Percentiles rank a stretch among this genome's conserved stretches.
phyloP scores from a whole-genome alignment of 64 coral and sea anemone species.

The Astreopora myriophthalma region DNA sequence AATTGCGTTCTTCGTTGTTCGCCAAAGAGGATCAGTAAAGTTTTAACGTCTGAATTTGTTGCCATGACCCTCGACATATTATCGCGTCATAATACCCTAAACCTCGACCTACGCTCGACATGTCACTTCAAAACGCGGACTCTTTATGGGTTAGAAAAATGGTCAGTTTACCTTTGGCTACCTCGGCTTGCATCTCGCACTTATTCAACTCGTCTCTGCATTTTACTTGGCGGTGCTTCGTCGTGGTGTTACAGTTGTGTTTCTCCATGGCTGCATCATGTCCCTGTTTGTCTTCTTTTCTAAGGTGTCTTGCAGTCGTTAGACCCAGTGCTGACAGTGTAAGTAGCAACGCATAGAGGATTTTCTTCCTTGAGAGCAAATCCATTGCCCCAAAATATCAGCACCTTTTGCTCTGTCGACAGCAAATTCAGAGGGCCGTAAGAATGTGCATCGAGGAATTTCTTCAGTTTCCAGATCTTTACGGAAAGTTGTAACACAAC shows the following conservation, averaged over 20 bases:
- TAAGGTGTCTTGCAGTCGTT: neutral
- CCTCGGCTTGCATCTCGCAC: neutral
- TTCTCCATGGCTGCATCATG: neutral
- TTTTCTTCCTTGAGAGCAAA: neutral
- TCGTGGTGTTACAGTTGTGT: neutral
- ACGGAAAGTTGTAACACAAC: neutral
- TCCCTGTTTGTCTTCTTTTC: neutral
- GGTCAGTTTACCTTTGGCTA: neutral
- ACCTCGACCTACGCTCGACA: too few species aligned
- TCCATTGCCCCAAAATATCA: neutral
- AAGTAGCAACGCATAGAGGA: neutral
- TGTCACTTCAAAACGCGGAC: too few species aligned
- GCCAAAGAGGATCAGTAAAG: too few species aligned
- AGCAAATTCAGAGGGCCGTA: neutral
- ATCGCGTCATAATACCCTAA: too few species aligned
- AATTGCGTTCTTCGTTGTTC: too few species aligned
- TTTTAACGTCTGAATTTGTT: too few species aligned
- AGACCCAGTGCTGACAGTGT: neutral
- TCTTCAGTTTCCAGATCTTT: neutral
- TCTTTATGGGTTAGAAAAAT: too few species aligned
- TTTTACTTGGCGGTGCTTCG: neutral
- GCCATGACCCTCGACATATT: too few species aligned
- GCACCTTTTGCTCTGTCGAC: neutral
- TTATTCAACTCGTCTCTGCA: neutral
- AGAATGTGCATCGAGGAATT: neutral